Conservation (phyloP, 2,888 invertebrate genomes). For the Sabellastarte sp. region DNA sequence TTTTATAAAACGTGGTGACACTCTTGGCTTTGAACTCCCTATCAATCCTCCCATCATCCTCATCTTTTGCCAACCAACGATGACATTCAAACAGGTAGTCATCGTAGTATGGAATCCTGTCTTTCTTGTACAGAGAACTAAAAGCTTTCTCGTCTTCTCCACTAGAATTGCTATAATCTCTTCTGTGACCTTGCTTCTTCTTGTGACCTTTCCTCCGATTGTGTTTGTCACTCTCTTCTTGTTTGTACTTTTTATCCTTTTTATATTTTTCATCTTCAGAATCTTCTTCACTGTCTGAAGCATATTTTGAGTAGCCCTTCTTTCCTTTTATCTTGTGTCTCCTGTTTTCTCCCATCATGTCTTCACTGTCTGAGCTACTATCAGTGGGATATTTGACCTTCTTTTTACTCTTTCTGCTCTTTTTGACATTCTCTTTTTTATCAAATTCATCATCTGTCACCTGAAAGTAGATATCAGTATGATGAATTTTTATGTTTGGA, state of each 20-base stretch:
- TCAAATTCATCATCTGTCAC: too few species aligned
- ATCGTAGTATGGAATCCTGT: neutral
- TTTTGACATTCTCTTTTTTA: too few species aligned
- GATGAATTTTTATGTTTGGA: too few species aligned
- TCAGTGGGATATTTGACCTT: neutral
- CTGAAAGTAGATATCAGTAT: too few species aligned
- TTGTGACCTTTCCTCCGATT: neutral
- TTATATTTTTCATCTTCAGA: neutral
- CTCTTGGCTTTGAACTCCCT: constrained; percentile 1
- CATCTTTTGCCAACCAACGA: neutral
- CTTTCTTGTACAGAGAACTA: neutral
- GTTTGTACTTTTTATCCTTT: neutral
- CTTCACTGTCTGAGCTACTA: neutral
- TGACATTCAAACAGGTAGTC: neutral
- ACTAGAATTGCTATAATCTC: neutral
- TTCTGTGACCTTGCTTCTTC: too few species aligned
- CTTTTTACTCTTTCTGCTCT: neutral
- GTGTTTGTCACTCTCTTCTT: neutral
- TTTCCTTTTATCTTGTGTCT: neutral
- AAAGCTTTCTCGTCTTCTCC: neutral
- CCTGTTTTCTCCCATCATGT: neutral
- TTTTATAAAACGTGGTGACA: constrained; percentile 1
- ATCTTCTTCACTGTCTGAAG: neutral
- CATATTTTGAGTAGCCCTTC: neutral
- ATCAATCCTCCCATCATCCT: constrained; percentile 1